These are phyloP conservation scores for Bombyx mandarina DNA, from an alignment of 1,140 invertebrate species.

Conservation along the genomic window DNA sequence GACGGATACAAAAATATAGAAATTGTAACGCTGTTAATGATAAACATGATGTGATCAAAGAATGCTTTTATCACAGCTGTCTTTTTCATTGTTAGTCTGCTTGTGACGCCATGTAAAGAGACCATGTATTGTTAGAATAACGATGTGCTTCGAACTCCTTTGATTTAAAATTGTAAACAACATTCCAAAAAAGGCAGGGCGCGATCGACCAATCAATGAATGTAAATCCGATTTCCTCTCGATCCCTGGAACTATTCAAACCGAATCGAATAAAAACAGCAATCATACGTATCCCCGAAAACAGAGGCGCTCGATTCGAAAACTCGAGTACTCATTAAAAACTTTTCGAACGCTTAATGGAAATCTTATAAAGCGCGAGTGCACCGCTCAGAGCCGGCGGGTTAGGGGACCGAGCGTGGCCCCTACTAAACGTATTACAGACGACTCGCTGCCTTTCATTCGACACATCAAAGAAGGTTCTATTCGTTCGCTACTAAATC, in stretches of 20 bases:
- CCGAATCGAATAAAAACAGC: background rate
- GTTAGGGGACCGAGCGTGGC: slow-evolving; percentile 45
- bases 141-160: too few species aligned
- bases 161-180: too few species aligned
- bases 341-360: slow-evolving; percentile 63
- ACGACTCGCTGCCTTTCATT: slow-evolving; percentile 66
- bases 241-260: background rate
- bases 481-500: slow-evolving; percentile 55
- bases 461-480: slow-evolving; percentile 66
- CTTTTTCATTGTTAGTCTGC: too few species aligned
- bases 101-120: too few species aligned
- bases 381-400: slow-evolving; percentile 21
- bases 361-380: slow-evolving; percentile 63
- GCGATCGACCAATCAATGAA: background rate
- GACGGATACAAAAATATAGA: too few species aligned
- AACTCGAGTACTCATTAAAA: slow-evolving; percentile 51
- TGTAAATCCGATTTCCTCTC: background rate
- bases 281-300: background rate
- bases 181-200: too few species aligned
- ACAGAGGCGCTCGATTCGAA: slow-evolving; percentile 1
- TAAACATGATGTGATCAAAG: too few species aligned
- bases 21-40: too few species aligned
- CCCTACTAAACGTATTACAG: slow-evolving; percentile 62
- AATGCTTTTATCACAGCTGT: too few species aligned
- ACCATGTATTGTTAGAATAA: too few species aligned